A percentile compares a stretch with the other conserved stretches of the same genome.
Evolutionary conservation across 2,797 vertebrate genomes (phyloP).

Genomic region (Periophthalmus magnuspinnatus): DNA sequence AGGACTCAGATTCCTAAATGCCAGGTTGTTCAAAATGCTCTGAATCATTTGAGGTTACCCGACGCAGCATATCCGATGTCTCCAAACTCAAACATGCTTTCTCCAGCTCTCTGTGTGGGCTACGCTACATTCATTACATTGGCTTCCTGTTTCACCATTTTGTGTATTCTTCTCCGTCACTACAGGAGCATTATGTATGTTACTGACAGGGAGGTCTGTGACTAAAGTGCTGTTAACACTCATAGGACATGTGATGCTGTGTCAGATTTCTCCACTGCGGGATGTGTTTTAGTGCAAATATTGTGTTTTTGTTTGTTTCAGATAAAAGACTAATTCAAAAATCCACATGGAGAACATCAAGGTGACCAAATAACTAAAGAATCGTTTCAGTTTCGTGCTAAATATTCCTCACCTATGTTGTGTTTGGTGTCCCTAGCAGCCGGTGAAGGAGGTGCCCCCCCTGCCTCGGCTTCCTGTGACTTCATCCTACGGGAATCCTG

Average conservation of each 20-base stretch:
- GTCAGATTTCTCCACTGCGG: conserved; percentile 32
- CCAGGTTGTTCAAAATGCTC: conserved; percentile 23
- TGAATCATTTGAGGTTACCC: conserved; percentile 48
- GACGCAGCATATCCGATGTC: conserved; percentile 64
- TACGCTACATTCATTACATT: conserved; percentile 40
- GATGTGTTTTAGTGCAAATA: conserved; percentile 12
- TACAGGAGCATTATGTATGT: conserved; percentile 16
- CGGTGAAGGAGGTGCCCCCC: conserved; percentile 77
- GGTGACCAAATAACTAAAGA: conserved; percentile 58
- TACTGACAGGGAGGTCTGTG: conserved; percentile 34
- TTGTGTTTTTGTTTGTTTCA: conserved; percentile 32
- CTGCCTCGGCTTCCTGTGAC: conserved; percentile 62
- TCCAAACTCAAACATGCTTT: conserved; percentile 48
- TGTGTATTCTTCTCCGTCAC: conserved; percentile 40
- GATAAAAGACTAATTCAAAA: conserved; percentile 19
- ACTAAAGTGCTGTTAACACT: conserved; percentile 38
- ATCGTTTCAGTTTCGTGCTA: conserved; percentile 9
- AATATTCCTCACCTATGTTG: conserved; percentile 32
- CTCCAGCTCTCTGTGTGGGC: conserved; percentile 53
- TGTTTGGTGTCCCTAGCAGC: conserved; percentile 68
- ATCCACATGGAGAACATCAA: conserved; percentile 75
- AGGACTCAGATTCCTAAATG: conserved; percentile 27
- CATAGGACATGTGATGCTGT: conserved; percentile 21
- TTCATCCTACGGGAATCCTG: conserved; percentile 35
- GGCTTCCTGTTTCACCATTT: conserved; percentile 60